These are phyloP conservation scores for Mesocentrotus franciscanus DNA, from an alignment of 53 echinoderm and acorn worm species.

Conservation along the genomic window DNA sequence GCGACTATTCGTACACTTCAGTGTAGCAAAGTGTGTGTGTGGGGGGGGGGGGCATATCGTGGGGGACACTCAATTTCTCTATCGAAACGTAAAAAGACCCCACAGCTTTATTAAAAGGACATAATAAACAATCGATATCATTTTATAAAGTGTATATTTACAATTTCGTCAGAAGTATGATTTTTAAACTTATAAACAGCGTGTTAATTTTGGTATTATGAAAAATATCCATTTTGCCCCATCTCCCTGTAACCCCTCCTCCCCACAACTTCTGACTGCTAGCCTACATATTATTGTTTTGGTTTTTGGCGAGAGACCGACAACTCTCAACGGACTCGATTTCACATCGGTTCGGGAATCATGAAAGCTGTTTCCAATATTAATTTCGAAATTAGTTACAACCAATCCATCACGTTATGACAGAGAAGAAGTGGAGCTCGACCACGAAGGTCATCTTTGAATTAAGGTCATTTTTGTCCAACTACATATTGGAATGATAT, in stretches of 20 bases:
- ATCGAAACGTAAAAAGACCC: too few relatives aligned
- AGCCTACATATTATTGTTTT: neutral
- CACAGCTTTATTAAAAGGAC: too few relatives aligned
- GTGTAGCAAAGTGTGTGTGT: too few relatives aligned
- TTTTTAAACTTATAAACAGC: too few relatives aligned
- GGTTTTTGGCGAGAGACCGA: neutral
- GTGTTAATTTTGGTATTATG: too few relatives aligned
- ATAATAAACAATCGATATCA: too few relatives aligned
- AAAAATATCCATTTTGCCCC: neutral
- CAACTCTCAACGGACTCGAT: neutral
- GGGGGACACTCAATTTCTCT: too few relatives aligned
- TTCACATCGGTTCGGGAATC: neutral
- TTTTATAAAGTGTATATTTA: too few relatives aligned
- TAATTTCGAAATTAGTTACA: neutral
- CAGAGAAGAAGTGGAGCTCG: constrained; percentile 9
- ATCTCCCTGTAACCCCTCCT: neutral
- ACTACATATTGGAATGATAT: neutral
- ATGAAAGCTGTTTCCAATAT: neutral
- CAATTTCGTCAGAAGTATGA: too few relatives aligned
- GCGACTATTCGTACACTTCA: neutral
- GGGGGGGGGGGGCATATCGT: too few relatives aligned
- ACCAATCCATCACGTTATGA: constrained; percentile 1
- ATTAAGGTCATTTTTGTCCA: neutral
- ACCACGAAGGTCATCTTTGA: neutral
- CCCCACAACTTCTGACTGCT: neutral